Evolutionary conservation across 2,113 vertebrate genomes (phyloP), one percentile per base, ranked within the genome.

Genomic region (Rallus limicola): DNA sequence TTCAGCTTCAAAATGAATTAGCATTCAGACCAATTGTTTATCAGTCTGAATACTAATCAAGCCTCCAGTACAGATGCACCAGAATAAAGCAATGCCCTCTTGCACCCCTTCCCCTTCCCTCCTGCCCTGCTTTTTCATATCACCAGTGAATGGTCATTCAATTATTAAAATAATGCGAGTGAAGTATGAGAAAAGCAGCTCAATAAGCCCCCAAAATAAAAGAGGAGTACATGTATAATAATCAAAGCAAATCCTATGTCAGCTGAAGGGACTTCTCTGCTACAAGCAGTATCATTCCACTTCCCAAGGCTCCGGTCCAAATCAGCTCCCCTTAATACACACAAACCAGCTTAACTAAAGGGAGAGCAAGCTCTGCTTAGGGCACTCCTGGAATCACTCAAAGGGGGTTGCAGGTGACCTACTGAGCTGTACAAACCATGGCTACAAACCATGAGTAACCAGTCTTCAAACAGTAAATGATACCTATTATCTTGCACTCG

Each of bases 401-500:
- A 52, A 23, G 33, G 46, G 28, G 31, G 23, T 11, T 86, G 76
- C 53, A n/a, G 4, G n/a, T 4, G 29, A 42, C 13, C 52, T 28
- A 33, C 31, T 9, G 0, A 24, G 24, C 40, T 33, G n/a, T 24
- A 24, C n/a, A 38, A 48, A 67, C 26, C 31, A 50, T 11, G 6
- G 72, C 33, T 46, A 25, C 42, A 44, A 69, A 58, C 44, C 38
- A n/a, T 36, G 23, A 53, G 38, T 8, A 40, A 34, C 44, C 53
- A 3, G 25, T 12, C 75, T 69, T 40, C 18, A 21, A 29, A 38
- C 33, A 31, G 3, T 2, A 23, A 46, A 17, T 16, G 12, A 34
- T 5, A 17, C 25, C 29, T 2, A 9, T 16, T 21, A 5, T 2
- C 5, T 15, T 29, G 31, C 5, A 42, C 40, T 17, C 2, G 7